Evolutionary conservation across 2,797 vertebrate genomes (phyloP).

Genomic region (Hephaestus fuliginosus): DNA sequence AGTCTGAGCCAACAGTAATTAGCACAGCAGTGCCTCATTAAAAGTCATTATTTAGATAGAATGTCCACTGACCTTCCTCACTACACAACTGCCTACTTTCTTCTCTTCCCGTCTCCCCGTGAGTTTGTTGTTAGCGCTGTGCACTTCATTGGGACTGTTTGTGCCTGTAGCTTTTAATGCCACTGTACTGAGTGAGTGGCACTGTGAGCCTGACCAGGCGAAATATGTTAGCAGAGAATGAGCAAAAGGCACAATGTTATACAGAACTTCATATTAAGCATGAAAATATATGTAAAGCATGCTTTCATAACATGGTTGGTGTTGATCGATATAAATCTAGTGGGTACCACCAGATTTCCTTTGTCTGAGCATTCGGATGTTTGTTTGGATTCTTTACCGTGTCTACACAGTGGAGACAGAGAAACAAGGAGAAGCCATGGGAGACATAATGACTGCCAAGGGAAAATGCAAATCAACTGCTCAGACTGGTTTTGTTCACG

Average conservation of each 20-base stretch:
- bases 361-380: background rate
- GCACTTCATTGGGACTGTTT: background rate
- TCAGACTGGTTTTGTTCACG: background rate
- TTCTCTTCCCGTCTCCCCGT: conserved; percentile 18
- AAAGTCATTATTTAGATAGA: conserved; percentile 69
- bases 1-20: conserved; percentile 65
- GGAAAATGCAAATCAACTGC: conserved; percentile 1
- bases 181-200: background rate
- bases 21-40: conserved; percentile 70
- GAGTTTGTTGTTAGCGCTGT: background rate
- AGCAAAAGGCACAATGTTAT: background rate
- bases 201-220: background rate
- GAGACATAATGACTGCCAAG: background rate
- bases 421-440: background rate
- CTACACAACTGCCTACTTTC: conserved; percentile 9
- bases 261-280: background rate
- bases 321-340: background rate
- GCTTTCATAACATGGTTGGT: background rate
- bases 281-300: background rate
- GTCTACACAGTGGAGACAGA: background rate
- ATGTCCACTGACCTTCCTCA: conserved; percentile 63
- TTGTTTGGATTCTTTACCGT: background rate
- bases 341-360: background rate
- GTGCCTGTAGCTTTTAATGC: background rate
- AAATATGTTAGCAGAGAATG: conserved; percentile 5